Percentiles rank a stretch among this genome's conserved stretches.
These are phyloP conservation scores for Torymus auratus DNA, from an alignment of 2,888 invertebrate genomes.

Conservation along the genomic window DNA sequence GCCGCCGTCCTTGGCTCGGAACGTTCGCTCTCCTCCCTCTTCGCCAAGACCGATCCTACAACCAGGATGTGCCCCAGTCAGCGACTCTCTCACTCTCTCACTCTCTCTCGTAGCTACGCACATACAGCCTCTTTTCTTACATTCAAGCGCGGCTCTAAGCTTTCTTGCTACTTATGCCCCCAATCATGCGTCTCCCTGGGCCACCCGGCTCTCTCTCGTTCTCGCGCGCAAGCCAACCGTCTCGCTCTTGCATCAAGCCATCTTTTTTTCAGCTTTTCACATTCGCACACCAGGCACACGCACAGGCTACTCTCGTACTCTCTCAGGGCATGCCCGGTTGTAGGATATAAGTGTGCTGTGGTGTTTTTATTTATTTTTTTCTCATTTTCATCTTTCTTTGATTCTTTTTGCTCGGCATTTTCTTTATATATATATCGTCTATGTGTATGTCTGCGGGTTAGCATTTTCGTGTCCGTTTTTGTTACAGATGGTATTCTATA, in stretches of 20 bases:
- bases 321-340: slow-evolving; percentile 77
- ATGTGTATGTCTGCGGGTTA: not conserved
- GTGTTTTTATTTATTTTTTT: slow-evolving; percentile 41
- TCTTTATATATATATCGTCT: not conserved
- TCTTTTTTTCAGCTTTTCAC: no score
- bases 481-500: no score
- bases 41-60: slow-evolving; percentile 76
- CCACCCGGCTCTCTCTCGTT: no score
- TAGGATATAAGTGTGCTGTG: slow-evolving; percentile 73
- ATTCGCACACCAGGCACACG: slow-evolving; percentile 47
- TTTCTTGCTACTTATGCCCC: no score
- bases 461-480: no score
- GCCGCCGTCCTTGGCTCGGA: not conserved
- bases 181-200: no score
- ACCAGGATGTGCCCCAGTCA: slow-evolving; percentile 75
- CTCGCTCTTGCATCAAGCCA: no score
- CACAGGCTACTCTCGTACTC: slow-evolving; percentile 69
- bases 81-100: slow-evolving; percentile 52
- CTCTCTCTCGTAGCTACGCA: slow-evolving; percentile 54
- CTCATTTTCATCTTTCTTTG: slow-evolving; percentile 11
- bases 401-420: not conserved
- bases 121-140: slow-evolving; percentile 14
- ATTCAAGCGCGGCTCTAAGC: not conserved
- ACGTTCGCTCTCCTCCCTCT: slow-evolving; percentile 71
- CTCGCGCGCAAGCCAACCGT: no score